Evolutionary conservation across 2,113 vertebrate species (phyloP), one percentile per base, ranked within the genome.

Genomic region (Coregonus clupeaformis): DNA sequence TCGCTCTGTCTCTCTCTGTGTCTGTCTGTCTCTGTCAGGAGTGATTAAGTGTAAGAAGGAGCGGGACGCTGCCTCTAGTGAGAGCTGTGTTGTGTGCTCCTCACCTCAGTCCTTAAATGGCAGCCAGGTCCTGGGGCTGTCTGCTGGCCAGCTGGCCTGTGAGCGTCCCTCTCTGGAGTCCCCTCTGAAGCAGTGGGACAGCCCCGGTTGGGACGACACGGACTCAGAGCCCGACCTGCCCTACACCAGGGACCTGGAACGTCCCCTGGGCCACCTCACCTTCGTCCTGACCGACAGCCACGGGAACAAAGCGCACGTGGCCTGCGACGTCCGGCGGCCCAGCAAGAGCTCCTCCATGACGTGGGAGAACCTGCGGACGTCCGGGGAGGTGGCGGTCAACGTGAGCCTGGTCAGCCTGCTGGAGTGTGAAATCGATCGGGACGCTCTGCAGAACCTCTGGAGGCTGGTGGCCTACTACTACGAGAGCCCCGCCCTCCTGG

Each of bases 41-140:
- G 80, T 94, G 68, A 88, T 94, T 73, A 94, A 93, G 80, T 94
- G 94, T 72, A 94, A 92, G 76, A 94, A 92, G 74, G 93, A 94
- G n/a, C 89, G 91, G n/a, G 84, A 86, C 12, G 73, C 84, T 36
- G 85, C 80, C 25, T 73, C 82, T 20, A 82, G 18, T 73, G 90
- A 91, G 30, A 81, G 30, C 18, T 94, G 94, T 75, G 86, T 90
- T 6, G 77, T 81, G 65, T 94, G 94, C 72, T 78, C 73, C 52
- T 91, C 89, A 69, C 94, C 94, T 72, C 90, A 86, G 63, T 14
- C 77, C 30, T 81, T 93, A 13, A 93, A 94, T 62, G 85, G 87
- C 6, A 91, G 88, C 59, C 79, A 78, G 29, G 71, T 94, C 29
- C 80, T 93, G 2, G 77, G 78, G 6, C 73, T 92, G 16, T 78